Evolutionary conservation across 2,113 vertebrate species (phyloP).

Genomic region (Zapornia atra): DNA sequence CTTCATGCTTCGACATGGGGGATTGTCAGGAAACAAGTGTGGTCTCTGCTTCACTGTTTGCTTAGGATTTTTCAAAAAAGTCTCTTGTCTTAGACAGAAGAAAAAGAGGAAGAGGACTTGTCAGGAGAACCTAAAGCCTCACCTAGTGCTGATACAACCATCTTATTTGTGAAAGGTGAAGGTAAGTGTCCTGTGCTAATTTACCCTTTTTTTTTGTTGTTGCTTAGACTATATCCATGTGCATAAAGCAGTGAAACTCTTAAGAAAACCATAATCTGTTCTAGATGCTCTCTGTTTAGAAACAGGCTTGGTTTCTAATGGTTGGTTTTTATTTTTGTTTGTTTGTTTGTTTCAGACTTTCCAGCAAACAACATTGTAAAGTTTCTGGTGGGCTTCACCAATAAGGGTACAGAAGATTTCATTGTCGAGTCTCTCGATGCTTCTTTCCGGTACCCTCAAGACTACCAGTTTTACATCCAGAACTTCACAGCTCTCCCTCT

Average conservation of each 20-base stretch:
- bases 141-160: slow-evolving; percentile 94
- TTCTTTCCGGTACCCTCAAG: slow-evolving; percentile 97
- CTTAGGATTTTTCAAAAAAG: slow-evolving; percentile 51
- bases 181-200: slow-evolving; percentile 73
- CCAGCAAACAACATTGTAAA: slow-evolving; percentile 98
- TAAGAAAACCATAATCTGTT: background rate
- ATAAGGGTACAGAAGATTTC: slow-evolving; percentile 94
- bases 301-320: background rate
- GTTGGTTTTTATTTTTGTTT: background rate
- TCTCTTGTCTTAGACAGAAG: slow-evolving; percentile 85
- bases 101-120: slow-evolving; percentile 91
- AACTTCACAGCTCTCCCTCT: slow-evolving; percentile 97
- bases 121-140: slow-evolving; percentile 95
- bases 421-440: slow-evolving; percentile 93
- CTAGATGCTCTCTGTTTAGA: background rate
- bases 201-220: background rate
- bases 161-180: slow-evolving; percentile 97
- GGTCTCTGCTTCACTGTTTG: background rate
- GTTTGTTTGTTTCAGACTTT: slow-evolving; percentile 81
- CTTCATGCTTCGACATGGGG: background rate
- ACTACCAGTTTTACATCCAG: slow-evolving; percentile 99
- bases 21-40: background rate
- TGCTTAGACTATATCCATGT: background rate
- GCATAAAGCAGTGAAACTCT: background rate
- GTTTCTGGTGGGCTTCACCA: slow-evolving; percentile 96